These are phyloP conservation scores for Chamaea fasciata DNA, from an alignment of 2,113 vertebrate species.

Conservation along the genomic window DNA sequence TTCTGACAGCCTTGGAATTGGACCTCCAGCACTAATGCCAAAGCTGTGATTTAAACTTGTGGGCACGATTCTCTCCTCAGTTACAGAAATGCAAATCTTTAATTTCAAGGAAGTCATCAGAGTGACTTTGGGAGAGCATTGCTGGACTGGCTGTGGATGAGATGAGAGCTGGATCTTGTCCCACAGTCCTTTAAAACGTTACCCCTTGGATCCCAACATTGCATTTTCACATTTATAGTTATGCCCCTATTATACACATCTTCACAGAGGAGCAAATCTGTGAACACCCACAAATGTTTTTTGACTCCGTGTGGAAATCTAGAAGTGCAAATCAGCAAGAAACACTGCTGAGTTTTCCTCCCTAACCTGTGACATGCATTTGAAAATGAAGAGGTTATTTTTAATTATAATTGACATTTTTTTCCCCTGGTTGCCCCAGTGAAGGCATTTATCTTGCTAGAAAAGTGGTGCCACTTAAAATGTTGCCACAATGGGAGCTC, in stretches of 20 bases:
- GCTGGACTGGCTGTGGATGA: background rate
- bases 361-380: background rate
- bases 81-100: background rate
- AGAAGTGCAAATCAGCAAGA: conserved; percentile 3
- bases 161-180: background rate
- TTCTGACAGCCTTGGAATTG: conserved; percentile 8
- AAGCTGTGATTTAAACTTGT: conserved; percentile 1
- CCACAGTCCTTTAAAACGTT: background rate
- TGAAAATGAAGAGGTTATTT: background rate
- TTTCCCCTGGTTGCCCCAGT: background rate
- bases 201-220: background rate
- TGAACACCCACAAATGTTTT: background rate
- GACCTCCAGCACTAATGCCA: background rate
- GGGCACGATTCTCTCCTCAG: background rate
- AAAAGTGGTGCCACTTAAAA: background rate
- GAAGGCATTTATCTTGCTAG: background rate
- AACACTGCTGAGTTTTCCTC: background rate
- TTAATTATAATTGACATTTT: conserved; percentile 6
- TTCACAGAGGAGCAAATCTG: background rate
- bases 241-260: background rate
- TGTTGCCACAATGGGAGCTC: background rate
- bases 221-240: background rate
- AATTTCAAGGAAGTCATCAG: background rate
- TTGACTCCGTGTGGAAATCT: background rate
- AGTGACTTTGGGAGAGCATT: background rate